phyloP scores from a whole-genome alignment of 2,888 invertebrate genomes.

The Malachius bipustulatus region DNA sequence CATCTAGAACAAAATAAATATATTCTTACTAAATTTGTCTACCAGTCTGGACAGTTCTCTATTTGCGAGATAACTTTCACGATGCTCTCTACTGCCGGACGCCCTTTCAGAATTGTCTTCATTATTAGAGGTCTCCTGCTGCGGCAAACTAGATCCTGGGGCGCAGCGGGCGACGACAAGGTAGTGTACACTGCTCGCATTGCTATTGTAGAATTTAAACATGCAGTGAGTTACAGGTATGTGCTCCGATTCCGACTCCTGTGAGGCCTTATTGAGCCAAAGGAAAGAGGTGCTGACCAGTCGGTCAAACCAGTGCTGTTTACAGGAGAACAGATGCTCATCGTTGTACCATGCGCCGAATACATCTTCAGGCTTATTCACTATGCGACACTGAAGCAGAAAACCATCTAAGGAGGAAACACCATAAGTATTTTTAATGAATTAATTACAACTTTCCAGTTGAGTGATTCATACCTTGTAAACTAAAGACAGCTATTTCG shows the following conservation, averaged over 20 bases:
- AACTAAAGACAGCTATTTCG: conserved; percentile 76
- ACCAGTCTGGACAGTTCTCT: too few species aligned
- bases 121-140: too few species aligned
- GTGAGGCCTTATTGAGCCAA: conserved; percentile 73
- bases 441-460: conserved; percentile 3
- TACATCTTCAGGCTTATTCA: conserved; percentile 76
- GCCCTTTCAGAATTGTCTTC: conserved; percentile 29
- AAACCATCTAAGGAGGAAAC: conserved; percentile 46
- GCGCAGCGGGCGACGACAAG: conserved; percentile 65
- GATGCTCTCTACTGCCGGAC: conserved; percentile 24
- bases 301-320: conserved; percentile 68
- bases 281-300: conserved; percentile 61
- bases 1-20: too few species aligned
- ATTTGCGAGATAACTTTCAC: conserved; percentile 13
- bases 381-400: conserved; percentile 53
- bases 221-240: conserved; percentile 64
- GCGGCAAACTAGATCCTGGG: conserved; percentile 36
- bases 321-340: conserved; percentile 66
- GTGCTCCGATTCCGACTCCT: conserved; percentile 66
- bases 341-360: conserved; percentile 86
- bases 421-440: conserved; percentile 19
- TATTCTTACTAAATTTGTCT: too few species aligned
- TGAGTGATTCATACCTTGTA: conserved; percentile 44
- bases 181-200: conserved; percentile 66
- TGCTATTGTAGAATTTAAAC: conserved; percentile 62